Conservation (phyloP, 2,797 vertebrate genomes). For the Chaenodraco wilsoni region DNA sequence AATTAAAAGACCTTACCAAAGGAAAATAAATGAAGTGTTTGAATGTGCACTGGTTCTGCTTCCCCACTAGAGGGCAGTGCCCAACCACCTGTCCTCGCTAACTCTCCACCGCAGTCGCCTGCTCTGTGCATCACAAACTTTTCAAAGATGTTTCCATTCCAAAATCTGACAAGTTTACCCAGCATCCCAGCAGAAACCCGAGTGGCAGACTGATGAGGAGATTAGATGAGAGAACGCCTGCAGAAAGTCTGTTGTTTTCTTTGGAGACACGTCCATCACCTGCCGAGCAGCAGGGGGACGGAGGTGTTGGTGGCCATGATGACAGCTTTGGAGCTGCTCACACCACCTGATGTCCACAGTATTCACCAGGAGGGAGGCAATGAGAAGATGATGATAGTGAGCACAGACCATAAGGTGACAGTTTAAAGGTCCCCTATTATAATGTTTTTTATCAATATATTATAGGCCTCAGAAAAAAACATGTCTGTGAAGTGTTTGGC, state of each 20-base stretch:
- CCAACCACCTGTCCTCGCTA: background rate
- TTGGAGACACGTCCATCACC: conserved; percentile 30
- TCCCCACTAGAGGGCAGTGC: conserved; percentile 60
- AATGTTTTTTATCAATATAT: no score
- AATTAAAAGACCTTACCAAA: background rate
- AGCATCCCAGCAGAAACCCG: conserved; percentile 32
- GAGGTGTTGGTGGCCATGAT: conserved; percentile 19
- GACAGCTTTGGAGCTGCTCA: conserved; percentile 8
- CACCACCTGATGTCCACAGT: conserved; percentile 31
- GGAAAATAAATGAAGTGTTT: background rate
- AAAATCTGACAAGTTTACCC: conserved; percentile 35
- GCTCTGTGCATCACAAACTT: background rate
- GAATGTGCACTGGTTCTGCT: background rate
- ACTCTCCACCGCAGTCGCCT: background rate
- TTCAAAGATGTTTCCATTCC: conserved; percentile 19
- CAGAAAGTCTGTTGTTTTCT: conserved; percentile 40
- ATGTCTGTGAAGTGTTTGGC: no score
- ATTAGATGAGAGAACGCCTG: conserved; percentile 42
- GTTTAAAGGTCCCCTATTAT: background rate
- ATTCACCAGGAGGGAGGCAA: background rate
- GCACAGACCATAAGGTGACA: conserved; percentile 1
- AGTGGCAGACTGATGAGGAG: conserved; percentile 55
- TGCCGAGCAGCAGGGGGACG: conserved; percentile 35
- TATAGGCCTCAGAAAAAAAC: no score
- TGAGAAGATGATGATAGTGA: background rate